Conservation (phyloP, 2,888 invertebrate genomes). For the Smittia aterrima region DNA sequence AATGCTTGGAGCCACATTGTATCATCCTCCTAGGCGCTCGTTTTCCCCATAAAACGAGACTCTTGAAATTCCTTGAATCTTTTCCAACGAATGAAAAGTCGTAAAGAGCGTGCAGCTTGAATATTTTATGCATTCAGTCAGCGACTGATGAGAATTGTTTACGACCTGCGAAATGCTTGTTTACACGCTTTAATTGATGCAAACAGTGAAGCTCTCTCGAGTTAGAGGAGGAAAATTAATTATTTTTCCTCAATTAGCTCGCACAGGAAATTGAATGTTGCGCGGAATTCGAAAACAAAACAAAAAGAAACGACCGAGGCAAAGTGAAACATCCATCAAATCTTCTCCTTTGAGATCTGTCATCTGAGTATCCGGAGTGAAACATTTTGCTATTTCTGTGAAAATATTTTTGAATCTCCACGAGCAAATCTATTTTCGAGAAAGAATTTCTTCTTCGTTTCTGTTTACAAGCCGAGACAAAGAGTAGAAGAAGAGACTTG, state of each 20-base stretch:
- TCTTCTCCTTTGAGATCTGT: constrained; percentile 10
- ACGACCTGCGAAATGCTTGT: neutral
- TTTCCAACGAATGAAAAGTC: neutral
- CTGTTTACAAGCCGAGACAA: neutral
- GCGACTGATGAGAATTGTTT: neutral
- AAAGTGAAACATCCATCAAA: constrained; percentile 19
- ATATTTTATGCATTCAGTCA: neutral
- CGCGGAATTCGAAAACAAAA: neutral
- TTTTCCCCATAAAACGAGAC: no score
- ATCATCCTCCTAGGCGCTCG: no score
- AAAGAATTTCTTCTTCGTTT: neutral
- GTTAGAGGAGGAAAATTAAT: neutral
- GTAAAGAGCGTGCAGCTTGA: neutral
- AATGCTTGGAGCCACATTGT: no score
- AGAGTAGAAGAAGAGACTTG: neutral
- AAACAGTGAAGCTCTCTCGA: neutral
- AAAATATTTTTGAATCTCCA: neutral
- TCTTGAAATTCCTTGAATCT: neutral
- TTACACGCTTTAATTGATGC: neutral
- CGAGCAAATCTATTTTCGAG: neutral
- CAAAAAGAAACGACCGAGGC: neutral
- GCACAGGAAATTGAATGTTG: neutral
- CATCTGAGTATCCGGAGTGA: constrained; percentile 23
- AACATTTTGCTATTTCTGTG: neutral
- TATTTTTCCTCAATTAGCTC: neutral